phyloP scores from a whole-genome alignment of 2,888 invertebrate genomes.

The Oegoconia quadripuncta region DNA sequence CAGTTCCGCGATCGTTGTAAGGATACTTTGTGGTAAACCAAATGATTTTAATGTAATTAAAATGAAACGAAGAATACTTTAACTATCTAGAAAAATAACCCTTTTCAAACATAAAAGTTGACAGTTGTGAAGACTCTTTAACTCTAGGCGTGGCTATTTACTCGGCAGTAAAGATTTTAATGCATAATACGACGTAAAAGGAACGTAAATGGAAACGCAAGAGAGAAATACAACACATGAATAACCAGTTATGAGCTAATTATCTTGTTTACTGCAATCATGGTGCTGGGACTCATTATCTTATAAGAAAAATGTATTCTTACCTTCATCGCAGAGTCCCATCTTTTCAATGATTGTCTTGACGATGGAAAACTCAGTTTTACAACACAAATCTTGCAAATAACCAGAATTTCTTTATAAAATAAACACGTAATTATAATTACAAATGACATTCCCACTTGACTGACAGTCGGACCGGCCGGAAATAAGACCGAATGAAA shows the following conservation, averaged over 20 bases:
- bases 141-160: no score
- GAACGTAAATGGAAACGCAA: constrained; percentile 6
- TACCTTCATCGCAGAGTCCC: constrained; percentile 73
- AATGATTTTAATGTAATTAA: constrained; percentile 34
- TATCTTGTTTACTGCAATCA: constrained; percentile 57
- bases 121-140: no score
- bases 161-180: not conserved
- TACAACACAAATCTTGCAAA: not conserved
- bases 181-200: not conserved
- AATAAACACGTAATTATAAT: constrained; percentile 18
- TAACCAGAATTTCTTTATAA: constrained; percentile 3
- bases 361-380: not conserved
- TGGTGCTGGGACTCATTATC: constrained; percentile 15
- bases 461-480: constrained; percentile 17
- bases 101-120: no score
- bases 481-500: constrained; percentile 20
- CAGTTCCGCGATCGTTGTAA: constrained; percentile 51
- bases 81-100: not conserved
- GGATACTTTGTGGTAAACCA: constrained; percentile 39
- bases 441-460: constrained; percentile 22
- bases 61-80: constrained; percentile 7
- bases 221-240: constrained; percentile 22
- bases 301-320: constrained; percentile 28
- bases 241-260: constrained; percentile 37
- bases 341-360: constrained; percentile 28